Evolutionary conservation across 2,113 vertebrate species (phyloP).

Genomic region (Aptenodytes patagonicus): DNA sequence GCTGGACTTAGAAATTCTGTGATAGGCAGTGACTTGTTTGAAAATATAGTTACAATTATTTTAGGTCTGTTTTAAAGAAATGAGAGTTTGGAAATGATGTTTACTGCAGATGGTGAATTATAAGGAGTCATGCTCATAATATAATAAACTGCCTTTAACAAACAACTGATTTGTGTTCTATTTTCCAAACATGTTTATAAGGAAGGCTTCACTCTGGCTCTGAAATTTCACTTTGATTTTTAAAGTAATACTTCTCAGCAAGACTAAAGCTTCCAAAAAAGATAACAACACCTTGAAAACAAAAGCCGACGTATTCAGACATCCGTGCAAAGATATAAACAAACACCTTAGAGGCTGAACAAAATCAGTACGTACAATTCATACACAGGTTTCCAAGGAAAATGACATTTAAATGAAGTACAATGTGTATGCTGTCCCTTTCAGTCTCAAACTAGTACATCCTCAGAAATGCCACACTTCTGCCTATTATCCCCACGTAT

Average conservation of each 20-base stretch:
- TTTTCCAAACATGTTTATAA: neutral
- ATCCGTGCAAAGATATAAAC: neutral
- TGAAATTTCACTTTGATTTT: constrained; percentile 1
- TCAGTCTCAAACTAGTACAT: neutral
- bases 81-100: neutral
- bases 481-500: neutral
- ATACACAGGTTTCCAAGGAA: neutral
- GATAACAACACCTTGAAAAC: neutral
- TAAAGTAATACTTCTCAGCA: neutral
- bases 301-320: neutral
- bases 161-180: neutral
- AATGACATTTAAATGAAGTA: neutral
- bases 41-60: neutral
- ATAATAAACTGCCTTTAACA: neutral
- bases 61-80: neutral
- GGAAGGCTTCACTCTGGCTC: neutral
- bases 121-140: neutral
- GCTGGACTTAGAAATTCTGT: neutral
- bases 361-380: neutral
- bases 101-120: constrained; percentile 26
- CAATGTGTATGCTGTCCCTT: neutral
- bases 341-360: neutral
- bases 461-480: neutral
- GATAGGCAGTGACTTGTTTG: neutral
- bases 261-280: neutral